phyloP scores from a whole-genome alignment of 1,140 invertebrate species.

The Cepaea nemoralis region DNA sequence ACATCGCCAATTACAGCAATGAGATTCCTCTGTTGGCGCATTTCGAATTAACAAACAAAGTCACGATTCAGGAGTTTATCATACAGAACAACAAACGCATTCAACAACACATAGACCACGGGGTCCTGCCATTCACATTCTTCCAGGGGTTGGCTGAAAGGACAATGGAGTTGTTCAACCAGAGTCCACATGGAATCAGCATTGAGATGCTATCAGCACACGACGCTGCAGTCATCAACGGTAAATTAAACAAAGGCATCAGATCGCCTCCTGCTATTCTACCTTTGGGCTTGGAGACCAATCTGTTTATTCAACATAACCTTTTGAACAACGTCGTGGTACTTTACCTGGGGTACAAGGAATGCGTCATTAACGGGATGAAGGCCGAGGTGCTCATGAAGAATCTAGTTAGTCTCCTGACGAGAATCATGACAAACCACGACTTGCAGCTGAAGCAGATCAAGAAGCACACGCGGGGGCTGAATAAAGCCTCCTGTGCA shows the following conservation, averaged over 20 bases:
- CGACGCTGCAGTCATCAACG: not conserved
- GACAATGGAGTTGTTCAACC: conserved; percentile 32
- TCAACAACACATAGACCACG: conserved; percentile 42
- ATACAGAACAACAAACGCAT: conserved; percentile 38
- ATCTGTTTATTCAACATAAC: conserved; percentile 39
- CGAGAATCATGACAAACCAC: conserved; percentile 19
- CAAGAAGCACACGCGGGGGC: conserved; percentile 15
- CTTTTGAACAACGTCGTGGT: conserved; percentile 5
- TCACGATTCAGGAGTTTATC: conserved; percentile 39
- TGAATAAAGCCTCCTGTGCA: not conserved
- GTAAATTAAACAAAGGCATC: not conserved
- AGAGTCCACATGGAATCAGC: conserved; percentile 38
- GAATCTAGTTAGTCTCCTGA: conserved; percentile 18
- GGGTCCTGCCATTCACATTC: conserved; percentile 40
- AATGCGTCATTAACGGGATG: conserved; percentile 15
- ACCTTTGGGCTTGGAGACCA: conserved; percentile 35
- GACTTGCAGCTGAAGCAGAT: conserved; percentile 5
- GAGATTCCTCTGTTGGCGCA: conserved; percentile 39
- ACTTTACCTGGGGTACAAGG: conserved; percentile 36
- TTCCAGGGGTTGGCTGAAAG: conserved; percentile 41
- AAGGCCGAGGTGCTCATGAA: conserved; percentile 29
- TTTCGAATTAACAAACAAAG: conserved; percentile 18
- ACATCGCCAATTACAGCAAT: conserved; percentile 42
- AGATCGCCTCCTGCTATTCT: conserved; percentile 13
- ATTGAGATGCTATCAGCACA: conserved; percentile 27